Conservation (phyloP, 2,888 invertebrate species). For the Pollenia amentaria region DNA sequence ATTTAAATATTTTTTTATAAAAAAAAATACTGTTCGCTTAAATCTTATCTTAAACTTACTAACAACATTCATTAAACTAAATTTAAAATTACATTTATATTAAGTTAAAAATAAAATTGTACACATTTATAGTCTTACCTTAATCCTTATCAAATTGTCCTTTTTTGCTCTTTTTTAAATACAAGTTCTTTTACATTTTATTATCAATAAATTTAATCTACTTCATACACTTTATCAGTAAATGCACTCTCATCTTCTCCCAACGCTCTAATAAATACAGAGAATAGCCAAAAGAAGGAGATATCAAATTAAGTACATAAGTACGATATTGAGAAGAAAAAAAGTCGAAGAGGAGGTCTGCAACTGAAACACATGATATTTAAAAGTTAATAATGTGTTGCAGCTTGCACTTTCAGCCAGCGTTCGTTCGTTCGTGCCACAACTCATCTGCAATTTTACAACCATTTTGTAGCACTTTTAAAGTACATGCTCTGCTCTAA, state of each 20-base stretch:
- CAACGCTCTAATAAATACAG: neutral
- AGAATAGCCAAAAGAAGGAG: slow-evolving; percentile 28
- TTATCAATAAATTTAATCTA: slow-evolving; percentile 65
- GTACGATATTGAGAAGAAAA: neutral
- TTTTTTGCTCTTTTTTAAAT: slow-evolving; percentile 14
- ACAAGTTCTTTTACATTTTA: slow-evolving; percentile 18
- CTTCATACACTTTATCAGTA: slow-evolving; percentile 49
- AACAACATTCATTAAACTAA: too few relatives aligned
- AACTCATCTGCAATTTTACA: neutral
- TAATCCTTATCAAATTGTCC: slow-evolving; percentile 5
- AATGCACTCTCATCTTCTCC: slow-evolving; percentile 35
- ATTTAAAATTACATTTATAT: too few relatives aligned
- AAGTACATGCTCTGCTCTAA: neutral
- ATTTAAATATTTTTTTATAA: too few relatives aligned
- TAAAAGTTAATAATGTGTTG: slow-evolving; percentile 41
- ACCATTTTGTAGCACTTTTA: slow-evolving; percentile 14
- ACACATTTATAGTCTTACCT: neutral
- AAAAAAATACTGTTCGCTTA: too few relatives aligned
- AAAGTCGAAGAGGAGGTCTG: slow-evolving; percentile 16
- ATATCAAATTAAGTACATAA: slow-evolving; percentile 43
- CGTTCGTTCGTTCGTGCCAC: slow-evolving; percentile 1
- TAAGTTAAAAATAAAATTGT: too few relatives aligned
- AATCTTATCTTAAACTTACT: too few relatives aligned
- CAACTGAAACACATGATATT: slow-evolving; percentile 60
- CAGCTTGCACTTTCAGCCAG: slow-evolving; percentile 29